Evolutionary conservation across 2,888 invertebrate genomes (phyloP).

Genomic region (Limnephilus rhombicus): DNA sequence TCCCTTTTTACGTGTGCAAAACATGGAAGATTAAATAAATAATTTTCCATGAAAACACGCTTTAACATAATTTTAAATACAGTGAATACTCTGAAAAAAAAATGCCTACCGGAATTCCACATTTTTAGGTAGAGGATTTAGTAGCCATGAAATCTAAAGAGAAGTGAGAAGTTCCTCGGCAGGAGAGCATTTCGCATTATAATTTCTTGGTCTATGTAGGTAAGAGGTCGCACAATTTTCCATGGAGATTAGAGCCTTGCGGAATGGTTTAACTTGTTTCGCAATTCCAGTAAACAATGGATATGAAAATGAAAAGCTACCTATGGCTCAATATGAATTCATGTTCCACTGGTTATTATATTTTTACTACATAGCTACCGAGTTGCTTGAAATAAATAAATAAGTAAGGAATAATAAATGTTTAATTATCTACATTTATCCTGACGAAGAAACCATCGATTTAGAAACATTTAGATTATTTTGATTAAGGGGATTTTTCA

Average conservation of each 20-base stretch:
- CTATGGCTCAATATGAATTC: neutral
- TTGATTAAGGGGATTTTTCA: too few species aligned
- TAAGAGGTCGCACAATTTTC: neutral
- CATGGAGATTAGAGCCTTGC: constrained; percentile 1
- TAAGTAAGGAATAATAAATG: neutral
- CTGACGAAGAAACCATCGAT: too few species aligned
- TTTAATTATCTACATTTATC: too few species aligned
- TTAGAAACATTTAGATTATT: too few species aligned
- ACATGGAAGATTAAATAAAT: too few species aligned
- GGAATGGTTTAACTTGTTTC: neutral
- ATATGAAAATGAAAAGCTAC: neutral
- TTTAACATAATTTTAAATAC: too few species aligned
- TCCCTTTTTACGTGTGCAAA: too few species aligned
- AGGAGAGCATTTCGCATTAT: neutral
- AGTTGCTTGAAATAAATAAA: neutral
- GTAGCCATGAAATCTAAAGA: neutral
- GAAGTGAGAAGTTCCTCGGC: neutral
- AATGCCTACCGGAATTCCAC: too few species aligned
- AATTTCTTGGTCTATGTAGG: constrained; percentile 1
- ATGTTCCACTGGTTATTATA: neutral
- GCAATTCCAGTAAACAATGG: neutral
- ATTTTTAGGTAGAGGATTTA: too few species aligned
- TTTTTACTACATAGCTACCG: neutral
- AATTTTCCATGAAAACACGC: too few species aligned
- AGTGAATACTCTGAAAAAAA: too few species aligned